These are phyloP conservation scores for Chrysomallon squamiferum DNA, from an alignment of 1,140 invertebrate species.

Conservation along the genomic window DNA sequence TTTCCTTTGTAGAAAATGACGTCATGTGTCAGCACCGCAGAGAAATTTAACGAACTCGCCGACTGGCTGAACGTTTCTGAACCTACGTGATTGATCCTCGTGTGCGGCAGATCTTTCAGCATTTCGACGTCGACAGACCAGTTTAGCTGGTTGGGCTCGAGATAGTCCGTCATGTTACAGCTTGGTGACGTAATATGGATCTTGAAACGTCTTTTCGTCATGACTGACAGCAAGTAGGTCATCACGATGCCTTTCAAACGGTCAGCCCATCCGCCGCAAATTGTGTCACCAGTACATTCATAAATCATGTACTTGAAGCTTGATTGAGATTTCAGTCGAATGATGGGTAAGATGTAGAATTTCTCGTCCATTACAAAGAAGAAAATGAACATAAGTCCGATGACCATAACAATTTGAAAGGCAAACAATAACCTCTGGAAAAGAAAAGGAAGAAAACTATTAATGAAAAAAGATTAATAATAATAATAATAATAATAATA, in stretches of 20 bases:
- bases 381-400: not conserved
- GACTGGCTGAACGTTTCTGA: not conserved
- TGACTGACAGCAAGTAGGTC: conserved; percentile 18
- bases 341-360: not conserved
- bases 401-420: not conserved
- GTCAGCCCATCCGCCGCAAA: conserved; percentile 21
- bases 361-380: not conserved
- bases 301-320: conserved; percentile 4
- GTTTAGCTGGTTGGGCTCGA: conserved; percentile 11
- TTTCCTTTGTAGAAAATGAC: conserved; percentile 16
- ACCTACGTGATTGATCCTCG: not conserved
- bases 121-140: conserved; percentile 8
- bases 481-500: no score
- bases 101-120: not conserved
- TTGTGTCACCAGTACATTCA: not conserved
- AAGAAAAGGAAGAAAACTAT: not conserved
- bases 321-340: not conserved
- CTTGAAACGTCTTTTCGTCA: conserved; percentile 18
- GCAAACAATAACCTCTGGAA: not conserved
- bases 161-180: conserved; percentile 8
- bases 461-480: not conserved
- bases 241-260: conserved; percentile 20
- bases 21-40: not conserved
- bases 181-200: conserved; percentile 10
- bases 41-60: conserved; percentile 5